Evolutionary conservation across 2,797 vertebrate genomes (phyloP), one percentile per base, ranked within the genome.

Genomic region (Pipistrellus nathusii): DNA sequence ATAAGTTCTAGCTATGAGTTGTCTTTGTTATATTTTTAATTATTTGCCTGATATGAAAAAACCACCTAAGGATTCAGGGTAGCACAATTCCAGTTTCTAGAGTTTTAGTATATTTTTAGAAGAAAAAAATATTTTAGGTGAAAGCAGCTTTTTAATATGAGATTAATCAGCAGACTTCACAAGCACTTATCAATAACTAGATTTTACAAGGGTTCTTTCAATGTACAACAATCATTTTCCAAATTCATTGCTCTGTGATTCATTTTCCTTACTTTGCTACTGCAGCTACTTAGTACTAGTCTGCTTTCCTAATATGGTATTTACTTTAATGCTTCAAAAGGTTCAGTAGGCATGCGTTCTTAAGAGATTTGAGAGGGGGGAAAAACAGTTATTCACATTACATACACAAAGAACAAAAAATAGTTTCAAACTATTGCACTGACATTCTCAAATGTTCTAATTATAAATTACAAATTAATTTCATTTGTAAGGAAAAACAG

Each of bases 241-340:
- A 91, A 75, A 90, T 87, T 94, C 53, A 92, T 69, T n/a, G 72
- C 55, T 84, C 53, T 75, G 14, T 75, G 73, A 90, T 90, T 94
- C 77, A 94, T 35, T 62, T 85, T 88, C 27, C 69, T 96, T 92
- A 62, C 30, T 88, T 30, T 78, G 25, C 80, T 91, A 94, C 12
- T 92, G 17, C 18, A 93, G 48, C 41, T 89, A 90, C 27, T 90
- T 88, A 90, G 62, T 86, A 85, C 75, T 88, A 84, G 15, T 75
- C 76, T 87, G 64, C 71, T 95, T 92, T 90, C 91, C 77, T 95
- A 80, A 90, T 90, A 88, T 78, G 93, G 69, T 90, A 85, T 88
- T 92, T 84, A 95, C 46, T 87, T 85, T 85, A 95, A 85, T 86
- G 71, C 20, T 88, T 89, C 81, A 85, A 80, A 94, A 94, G 4